Base-by-base conservation (phyloP, 2,113 vertebrate species). In the Tiliqua scincoides region DNA sequence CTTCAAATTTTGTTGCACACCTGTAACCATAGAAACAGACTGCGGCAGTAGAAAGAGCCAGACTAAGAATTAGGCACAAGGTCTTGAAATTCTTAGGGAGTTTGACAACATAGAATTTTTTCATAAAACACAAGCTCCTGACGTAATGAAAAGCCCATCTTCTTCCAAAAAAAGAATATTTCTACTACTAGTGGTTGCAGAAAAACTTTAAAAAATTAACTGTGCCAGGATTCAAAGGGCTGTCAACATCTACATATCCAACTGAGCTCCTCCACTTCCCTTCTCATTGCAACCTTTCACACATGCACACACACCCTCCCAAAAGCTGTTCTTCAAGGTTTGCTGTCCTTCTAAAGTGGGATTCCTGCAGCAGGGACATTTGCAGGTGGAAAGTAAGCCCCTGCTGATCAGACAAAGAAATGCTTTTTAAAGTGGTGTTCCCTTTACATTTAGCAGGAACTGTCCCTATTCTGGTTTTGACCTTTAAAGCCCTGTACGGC, bases 1-100 rank as follows among this genome's bases (percentile, higher is more conserved):
- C 18, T 32, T 81, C 65, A 81, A 68, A n/a, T 81, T 25, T 43
- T 54, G 30, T 35, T 68, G 79, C 43, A 17, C 11, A 75, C 57
- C 25, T 61, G 17, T 83, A n/a, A 73, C 82, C 17, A 83, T 62
- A 83, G 82, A 72, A 83, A 83, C 81, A 83, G 35, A 70, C 21
- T 30, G 52, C 23, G 61, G 17, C 20, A 83, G 59, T 21, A 73
- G 32, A 40, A 83, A 61, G 18, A 14, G 32, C 27, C 68, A 83
- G 37, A 72, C 54, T 57, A 82, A 57, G 48, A 72, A 59, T 61
- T 72, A 83, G 32, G n/a, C 18, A 61, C 32, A 43, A 73, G 15
- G 8, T 20, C 68, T 59, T 83, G 32, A 72, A 30, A 83, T 72
- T 83, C 65, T 83, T 83, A 73, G 54, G 43, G 54, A 83, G 57